phyloP scores from a whole-genome alignment of 2,888 invertebrate genomes.

The Hoplodrina blanda region DNA sequence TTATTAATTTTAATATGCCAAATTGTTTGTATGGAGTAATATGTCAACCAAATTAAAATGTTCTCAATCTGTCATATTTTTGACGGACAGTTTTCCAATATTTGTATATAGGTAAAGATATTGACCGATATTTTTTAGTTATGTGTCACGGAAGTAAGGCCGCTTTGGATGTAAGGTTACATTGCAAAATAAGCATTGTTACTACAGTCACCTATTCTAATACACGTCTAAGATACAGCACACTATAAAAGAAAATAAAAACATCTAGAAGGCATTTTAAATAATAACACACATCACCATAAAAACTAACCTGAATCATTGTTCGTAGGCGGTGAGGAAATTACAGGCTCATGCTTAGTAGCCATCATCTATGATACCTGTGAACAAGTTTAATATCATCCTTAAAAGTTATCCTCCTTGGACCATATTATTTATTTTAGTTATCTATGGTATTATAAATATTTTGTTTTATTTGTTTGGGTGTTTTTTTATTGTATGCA shows the following conservation, averaged over 20 bases:
- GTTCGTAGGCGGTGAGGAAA: conserved; percentile 82
- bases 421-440: neutral
- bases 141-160: neutral
- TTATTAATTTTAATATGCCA: no score
- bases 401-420: conserved; percentile 13
- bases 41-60: no score
- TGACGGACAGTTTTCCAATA: no score
- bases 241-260: neutral
- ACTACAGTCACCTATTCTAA: neutral
- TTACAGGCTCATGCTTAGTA: conserved; percentile 84
- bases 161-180: neutral
- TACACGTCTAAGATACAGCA: neutral
- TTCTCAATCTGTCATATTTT: no score
- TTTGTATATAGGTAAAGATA: no score
- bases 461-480: neutral
- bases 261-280: neutral
- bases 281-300: conserved; percentile 19
- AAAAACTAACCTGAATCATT: conserved; percentile 84
- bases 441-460: neutral
- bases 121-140: no score
- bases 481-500: neutral
- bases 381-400: conserved; percentile 78
- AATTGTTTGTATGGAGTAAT: no score
- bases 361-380: conserved; percentile 87
- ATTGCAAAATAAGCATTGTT: neutral